A percentile compares a stretch with the other conserved stretches of the same genome.
Evolutionary conservation across 2,113 vertebrate species (phyloP).

Genomic region (Nipponia nippon): DNA sequence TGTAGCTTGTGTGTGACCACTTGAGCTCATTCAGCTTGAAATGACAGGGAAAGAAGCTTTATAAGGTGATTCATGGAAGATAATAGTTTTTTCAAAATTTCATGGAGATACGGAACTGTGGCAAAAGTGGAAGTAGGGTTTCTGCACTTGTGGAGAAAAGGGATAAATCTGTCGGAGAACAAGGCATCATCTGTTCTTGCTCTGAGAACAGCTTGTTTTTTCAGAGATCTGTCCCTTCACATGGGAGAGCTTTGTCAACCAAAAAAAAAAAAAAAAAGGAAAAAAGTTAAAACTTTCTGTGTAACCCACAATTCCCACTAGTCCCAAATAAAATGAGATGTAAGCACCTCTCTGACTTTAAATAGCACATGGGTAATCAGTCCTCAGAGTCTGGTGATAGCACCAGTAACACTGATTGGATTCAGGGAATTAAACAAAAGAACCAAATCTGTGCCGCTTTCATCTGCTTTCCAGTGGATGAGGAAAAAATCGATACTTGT

Average conservation of each 20-base stretch:
- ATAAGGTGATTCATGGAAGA: neutral
- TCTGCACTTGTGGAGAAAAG: neutral
- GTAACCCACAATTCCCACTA: neutral
- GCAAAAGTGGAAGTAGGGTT: neutral
- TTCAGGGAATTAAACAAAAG: conserved; percentile 14
- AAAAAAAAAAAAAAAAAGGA: neutral
- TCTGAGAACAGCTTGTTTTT: conserved; percentile 45
- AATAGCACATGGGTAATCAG: neutral
- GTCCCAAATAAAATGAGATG: neutral
- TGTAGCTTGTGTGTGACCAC: neutral
- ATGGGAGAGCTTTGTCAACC: neutral
- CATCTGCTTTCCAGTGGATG: neutral
- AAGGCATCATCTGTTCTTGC: conserved; percentile 16
- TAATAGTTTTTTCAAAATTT: neutral
- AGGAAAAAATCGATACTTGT: conserved; percentile 37
- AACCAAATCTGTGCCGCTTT: conserved; percentile 5
- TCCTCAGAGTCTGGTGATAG: neutral
- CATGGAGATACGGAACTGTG: neutral
- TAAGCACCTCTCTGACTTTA: conserved; percentile 19
- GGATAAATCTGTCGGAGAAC: conserved; percentile 1
- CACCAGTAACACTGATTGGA: neutral
- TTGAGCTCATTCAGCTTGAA: neutral
- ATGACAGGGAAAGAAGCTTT: neutral
- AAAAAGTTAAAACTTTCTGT: neutral
- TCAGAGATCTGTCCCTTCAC: neutral